A percentile compares a stretch with the other conserved stretches of the same genome.
phyloP scores from a whole-genome alignment of 2,888 invertebrate species.

The Dasysyrphus albostriatus region DNA sequence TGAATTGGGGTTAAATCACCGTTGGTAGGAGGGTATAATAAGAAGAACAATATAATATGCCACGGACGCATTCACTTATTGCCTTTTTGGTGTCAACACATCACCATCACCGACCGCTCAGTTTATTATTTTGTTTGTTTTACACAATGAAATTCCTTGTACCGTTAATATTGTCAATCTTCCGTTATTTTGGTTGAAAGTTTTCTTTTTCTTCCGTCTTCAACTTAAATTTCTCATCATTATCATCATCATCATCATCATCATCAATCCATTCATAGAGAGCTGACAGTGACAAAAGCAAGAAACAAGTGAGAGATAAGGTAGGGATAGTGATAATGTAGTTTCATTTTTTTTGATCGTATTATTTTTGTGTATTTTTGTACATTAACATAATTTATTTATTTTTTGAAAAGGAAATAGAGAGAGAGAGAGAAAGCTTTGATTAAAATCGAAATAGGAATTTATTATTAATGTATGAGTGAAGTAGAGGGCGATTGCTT shows the following conservation, averaged over 20 bases:
- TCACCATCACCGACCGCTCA: constrained; percentile 9
- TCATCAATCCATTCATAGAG: constrained; percentile 35
- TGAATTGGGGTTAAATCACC: constrained; percentile 73
- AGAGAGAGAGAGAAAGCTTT: constrained; percentile 31
- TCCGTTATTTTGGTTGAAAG: constrained; percentile 47
- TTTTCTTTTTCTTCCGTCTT: constrained; percentile 25
- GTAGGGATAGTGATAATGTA: constrained; percentile 17
- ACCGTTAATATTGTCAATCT: constrained; percentile 58
- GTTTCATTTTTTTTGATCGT: background rate
- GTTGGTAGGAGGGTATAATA: constrained; percentile 41
- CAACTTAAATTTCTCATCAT: background rate
- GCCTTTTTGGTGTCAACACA: constrained; percentile 40
- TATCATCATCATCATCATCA: constrained; percentile 2
- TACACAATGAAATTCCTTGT: constrained; percentile 48
- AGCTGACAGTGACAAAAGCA: constrained; percentile 16
- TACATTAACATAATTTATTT: constrained; percentile 35
- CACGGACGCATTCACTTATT: constrained; percentile 49
- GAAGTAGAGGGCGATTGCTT: constrained; percentile 3
- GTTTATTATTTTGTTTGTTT: constrained; percentile 25
- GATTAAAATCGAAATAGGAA: background rate
- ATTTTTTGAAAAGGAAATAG: constrained; percentile 12
- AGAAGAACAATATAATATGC: constrained; percentile 33
- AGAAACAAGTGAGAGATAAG: background rate
- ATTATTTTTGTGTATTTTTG: constrained; percentile 1
- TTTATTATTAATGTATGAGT: background rate